These are phyloP conservation scores for Grammomys dolichurus DNA, from an alignment of 2,113 vertebrate genomes.

Conservation along the genomic window DNA sequence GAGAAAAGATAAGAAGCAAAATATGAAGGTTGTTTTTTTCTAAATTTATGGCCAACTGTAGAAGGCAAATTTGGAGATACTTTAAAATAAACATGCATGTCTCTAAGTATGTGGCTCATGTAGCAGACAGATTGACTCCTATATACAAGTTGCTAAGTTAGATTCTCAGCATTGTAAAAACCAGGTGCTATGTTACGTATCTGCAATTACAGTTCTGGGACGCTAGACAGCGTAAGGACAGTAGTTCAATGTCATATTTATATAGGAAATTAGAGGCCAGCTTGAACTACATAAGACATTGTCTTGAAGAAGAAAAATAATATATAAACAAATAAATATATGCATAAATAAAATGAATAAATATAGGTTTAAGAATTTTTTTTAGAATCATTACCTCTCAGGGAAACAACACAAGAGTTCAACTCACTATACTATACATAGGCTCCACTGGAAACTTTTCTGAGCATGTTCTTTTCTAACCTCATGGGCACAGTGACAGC, in stretches of 20 bases:
- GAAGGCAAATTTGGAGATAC: background rate
- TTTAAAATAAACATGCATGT: background rate
- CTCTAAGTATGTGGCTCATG: too few species aligned
- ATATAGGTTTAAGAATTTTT: background rate
- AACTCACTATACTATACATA: background rate
- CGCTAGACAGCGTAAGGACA: background rate
- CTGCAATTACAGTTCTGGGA: background rate
- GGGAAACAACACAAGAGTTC: background rate
- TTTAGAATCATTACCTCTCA: background rate
- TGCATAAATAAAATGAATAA: background rate
- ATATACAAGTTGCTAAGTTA: too few species aligned
- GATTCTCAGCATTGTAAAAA: background rate
- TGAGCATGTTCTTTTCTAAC: background rate
- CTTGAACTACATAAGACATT: background rate
- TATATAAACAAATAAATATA: background rate
- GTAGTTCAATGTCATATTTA: background rate
- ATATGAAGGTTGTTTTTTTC: background rate
- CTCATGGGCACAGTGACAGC: background rate
- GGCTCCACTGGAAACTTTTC: background rate
- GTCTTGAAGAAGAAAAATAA: background rate
- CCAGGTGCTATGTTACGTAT: too few species aligned
- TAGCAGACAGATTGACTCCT: background rate
- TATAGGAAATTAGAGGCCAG: background rate
- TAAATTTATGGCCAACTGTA: background rate
- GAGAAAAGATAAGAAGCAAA: background rate